A percentile compares a stretch with the other conserved stretches of the same genome.
phyloP scores from a whole-genome alignment of 2,888 invertebrate species.

The Drosophila emarginata region DNA sequence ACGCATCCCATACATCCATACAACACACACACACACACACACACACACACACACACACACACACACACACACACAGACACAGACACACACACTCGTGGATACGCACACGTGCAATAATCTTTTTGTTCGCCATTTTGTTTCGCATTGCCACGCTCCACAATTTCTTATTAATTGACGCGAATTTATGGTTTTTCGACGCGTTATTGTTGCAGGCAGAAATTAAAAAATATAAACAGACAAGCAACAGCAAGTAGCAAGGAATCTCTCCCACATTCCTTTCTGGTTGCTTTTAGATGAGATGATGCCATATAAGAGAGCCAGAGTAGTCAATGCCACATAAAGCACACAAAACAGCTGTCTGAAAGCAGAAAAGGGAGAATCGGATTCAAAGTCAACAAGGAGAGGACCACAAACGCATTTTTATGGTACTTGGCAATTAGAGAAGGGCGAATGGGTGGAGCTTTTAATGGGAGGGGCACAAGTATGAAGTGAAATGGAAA shows the following conservation, averaged over 20 bases:
- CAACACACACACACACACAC: neutral
- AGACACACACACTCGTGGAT: neutral
- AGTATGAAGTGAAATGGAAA: neutral
- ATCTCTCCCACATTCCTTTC: neutral
- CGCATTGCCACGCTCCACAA: slow-evolving; percentile 63
- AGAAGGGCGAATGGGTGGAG: slow-evolving; percentile 14
- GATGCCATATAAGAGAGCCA: slow-evolving; percentile 14
- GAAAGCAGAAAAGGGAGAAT: neutral
- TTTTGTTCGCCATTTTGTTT: slow-evolving; percentile 54
- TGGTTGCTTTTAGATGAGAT: slow-evolving; percentile 13
- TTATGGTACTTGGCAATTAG: slow-evolving; percentile 75
- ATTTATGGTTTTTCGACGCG: slow-evolving; percentile 78
- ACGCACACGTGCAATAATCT: slow-evolving; percentile 59
- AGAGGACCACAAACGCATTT: slow-evolving; percentile 55
- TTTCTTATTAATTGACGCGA: slow-evolving; percentile 78
- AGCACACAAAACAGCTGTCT: slow-evolving; percentile 31
- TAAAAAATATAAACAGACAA: slow-evolving; percentile 76
- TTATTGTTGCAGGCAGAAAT: slow-evolving; percentile 71
- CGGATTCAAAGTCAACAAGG: neutral
- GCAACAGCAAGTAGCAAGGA: slow-evolving; percentile 15
- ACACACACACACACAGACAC: slow-evolving; percentile 18
- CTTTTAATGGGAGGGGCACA: neutral
- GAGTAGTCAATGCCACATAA: slow-evolving; percentile 48
- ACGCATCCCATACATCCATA: neutral
- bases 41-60: neutral